Evolutionary conservation across 1,140 invertebrate species (phyloP), one percentile per base, ranked within the genome.

Genomic region (Nymphalis io): DNA sequence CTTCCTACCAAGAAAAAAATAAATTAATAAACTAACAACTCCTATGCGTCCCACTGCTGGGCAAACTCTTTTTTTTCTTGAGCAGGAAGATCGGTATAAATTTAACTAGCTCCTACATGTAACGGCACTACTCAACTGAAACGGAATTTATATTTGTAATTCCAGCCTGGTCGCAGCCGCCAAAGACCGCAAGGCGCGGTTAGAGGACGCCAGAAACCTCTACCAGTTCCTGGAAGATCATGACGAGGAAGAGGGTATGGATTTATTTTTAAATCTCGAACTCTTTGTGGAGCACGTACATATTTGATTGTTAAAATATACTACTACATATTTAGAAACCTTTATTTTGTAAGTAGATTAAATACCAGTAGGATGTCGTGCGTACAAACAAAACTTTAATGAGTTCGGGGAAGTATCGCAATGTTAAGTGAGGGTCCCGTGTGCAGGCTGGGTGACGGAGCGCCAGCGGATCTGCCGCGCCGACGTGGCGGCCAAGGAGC

Each of bases 211-310:
- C 0, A 93, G 97, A 71, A 97, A 97, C 80, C 98, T 98, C 79
- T 99, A 97, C 87, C 98, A 99, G 84, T 99, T 99, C 89, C 93
- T 99, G 60, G 96, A 98, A 93, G 97, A 98, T 87, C 96, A 98
- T 75, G 97, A 97, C 73, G 97, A 98, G 75, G 98, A 98, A 89
- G 97, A 98, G 89, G 95, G 96, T 92, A 72, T 64, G 72, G 61
- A 42, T 13, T 11, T 5, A 6, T n/a, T n/a, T 48, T n/a, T 16
- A 48, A 48, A 20, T 20, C 1, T 33, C 6, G 6, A 33, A 33
- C 23, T 27, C 23, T 5, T 1, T 2, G 27, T 33, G 6, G 23
- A 5, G 23, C 6, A 33, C 6, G 10, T 33, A 33, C 10, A 33
- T 8, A 33, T 33, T 33, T 33, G 1, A 8, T 33, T 33, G 27